Evolutionary conservation across 2,797 vertebrate species (phyloP).

Genomic region (Thripadectes ignobilis): DNA sequence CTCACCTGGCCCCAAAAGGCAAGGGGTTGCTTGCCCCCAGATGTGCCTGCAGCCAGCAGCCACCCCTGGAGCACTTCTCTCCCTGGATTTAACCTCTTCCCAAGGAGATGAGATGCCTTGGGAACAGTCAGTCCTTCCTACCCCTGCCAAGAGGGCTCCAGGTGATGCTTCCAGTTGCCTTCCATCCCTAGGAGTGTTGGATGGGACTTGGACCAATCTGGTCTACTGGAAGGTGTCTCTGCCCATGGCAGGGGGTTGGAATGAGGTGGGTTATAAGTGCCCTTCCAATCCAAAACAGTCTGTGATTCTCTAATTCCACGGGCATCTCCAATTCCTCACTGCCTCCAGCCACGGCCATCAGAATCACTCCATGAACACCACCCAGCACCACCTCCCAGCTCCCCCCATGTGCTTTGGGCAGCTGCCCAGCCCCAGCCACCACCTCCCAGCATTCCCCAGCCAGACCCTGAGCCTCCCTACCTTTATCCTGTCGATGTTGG

Average conservation of each 20-base stretch:
- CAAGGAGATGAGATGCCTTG: not conserved
- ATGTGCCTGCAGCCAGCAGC: not conserved
- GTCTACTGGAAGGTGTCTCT: not conserved
- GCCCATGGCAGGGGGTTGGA: not conserved
- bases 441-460: not conserved
- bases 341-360: rapidly evolving
- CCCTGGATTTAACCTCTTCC: not conserved
- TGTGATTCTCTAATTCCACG: rapidly evolving
- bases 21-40: not conserved
- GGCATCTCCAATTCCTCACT: too few species aligned
- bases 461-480: constrained; percentile 36
- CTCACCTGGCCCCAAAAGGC: not conserved
- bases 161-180: not conserved
- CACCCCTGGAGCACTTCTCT: not conserved
- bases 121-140: not conserved
- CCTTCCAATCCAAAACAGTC: not conserved
- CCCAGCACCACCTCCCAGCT: rapidly evolving
- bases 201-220: rapidly evolving
- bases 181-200: not conserved
- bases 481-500: constrained; percentile 99
- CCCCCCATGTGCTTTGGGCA: rapidly evolving
- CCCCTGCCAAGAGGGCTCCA: not conserved
- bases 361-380: not conserved
- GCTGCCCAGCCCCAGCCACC: not conserved
- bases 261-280: rapidly evolving